Evolutionary conservation across 2,888 invertebrate species (phyloP), one percentile per base, ranked within the genome.

Genomic region (Clivina fossor): DNA sequence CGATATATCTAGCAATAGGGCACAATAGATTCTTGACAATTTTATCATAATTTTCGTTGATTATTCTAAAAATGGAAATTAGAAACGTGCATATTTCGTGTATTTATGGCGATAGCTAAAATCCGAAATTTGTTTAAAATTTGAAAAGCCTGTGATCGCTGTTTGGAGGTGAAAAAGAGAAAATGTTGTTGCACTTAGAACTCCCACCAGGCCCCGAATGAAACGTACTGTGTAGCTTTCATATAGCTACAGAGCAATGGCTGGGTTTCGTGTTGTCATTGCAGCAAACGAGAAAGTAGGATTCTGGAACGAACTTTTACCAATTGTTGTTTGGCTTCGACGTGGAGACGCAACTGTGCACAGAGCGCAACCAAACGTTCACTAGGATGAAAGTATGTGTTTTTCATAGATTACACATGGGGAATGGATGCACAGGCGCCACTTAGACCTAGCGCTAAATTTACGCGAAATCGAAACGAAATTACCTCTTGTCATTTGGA

Each of bases 271-370:
- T 32, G 66, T 69, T 68, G 68, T 68, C 69, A 68, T 66, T 67
- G 64, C 70, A n/a, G n/a, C n/a, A n/a, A n/a, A n/a, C 69, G 71
- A 68, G 72, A 72, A 72, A 72, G 72, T 72, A 72, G 72, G 71
- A 68, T 70, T 71, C 62, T 68, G 65, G 71, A 70, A 70, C 71
- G 69, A 68, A 71, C 72, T 72, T 71, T 71, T 71, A 71, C 71
- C 71, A 63, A 66, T 67, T 67, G 66, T 67, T 60, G 60, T 61
- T 58, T 54, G 46, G 15, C 54, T n/a, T n/a, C n/a, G n/a, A n/a
- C n/a, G n/a, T n/a, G n/a, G 53, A 54, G 44, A 41, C 57, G 55
- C 57, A n/a, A n/a, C n/a, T n/a, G n/a, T n/a, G n/a, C n/a, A n/a
- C n/a, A n/a, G n/a, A n/a, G n/a, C n/a, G n/a, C n/a, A n/a, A n/a